Percentiles rank a stretch among this genome's conserved stretches.
Evolutionary conservation across 2,797 vertebrate genomes (phyloP).

Genomic region (Odontamblyopus rebecca): DNA sequence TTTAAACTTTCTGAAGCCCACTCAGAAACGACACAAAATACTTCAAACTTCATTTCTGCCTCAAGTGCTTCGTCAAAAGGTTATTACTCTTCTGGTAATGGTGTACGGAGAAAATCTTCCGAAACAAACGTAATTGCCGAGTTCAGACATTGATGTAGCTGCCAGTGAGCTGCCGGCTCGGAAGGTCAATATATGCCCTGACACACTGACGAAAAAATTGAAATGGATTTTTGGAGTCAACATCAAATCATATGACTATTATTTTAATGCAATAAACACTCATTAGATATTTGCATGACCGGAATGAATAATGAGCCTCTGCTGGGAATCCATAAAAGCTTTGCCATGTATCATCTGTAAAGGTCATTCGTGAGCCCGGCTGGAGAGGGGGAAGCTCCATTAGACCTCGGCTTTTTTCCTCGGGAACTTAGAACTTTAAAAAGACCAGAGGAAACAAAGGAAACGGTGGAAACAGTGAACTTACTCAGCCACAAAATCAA

Average conservation of each 20-base stretch:
- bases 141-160: conserved; percentile 37
- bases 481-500: background rate
- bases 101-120: conserved; percentile 31
- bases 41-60: conserved; percentile 36
- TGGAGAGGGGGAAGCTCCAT: background rate
- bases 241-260: conserved; percentile 58
- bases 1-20: conserved; percentile 1
- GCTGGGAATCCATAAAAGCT: conserved; percentile 18
- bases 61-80: conserved; percentile 45
- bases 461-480: background rate
- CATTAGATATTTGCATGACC: conserved; percentile 52
- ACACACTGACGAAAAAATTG: conserved; percentile 48
- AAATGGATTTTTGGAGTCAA: conserved; percentile 74
- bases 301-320: conserved; percentile 42
- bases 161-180: conserved; percentile 48
- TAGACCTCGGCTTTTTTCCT: background rate
- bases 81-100: conserved; percentile 45
- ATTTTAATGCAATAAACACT: conserved; percentile 46
- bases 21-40: conserved; percentile 25
- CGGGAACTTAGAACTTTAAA: background rate
- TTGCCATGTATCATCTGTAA: conserved; percentile 12
- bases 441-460: background rate
- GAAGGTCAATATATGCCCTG: conserved; percentile 58
- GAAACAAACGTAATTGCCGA: conserved; percentile 41
- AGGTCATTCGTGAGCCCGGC: background rate